Evolutionary conservation across 2,113 vertebrate species (phyloP).

Genomic region (Balaeniceps rex): DNA sequence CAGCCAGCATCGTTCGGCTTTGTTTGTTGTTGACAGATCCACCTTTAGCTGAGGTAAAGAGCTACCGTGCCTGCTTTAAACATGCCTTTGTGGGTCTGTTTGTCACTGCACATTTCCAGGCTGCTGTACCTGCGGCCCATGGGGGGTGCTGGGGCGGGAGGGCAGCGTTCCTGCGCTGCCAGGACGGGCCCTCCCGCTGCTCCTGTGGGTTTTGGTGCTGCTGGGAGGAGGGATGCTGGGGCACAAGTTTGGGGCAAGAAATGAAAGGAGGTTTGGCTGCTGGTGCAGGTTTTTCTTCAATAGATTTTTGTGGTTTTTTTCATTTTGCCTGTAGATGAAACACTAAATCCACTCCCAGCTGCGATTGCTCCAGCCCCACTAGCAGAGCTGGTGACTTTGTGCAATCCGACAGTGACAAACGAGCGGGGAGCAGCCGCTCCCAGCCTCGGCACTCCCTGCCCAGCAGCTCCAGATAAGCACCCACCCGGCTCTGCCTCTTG

Average conservation of each 20-base stretch:
- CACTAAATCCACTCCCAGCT: neutral
- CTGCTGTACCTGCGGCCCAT: neutral
- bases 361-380: neutral
- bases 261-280: neutral
- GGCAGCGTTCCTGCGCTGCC: neutral
- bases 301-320: neutral
- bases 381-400: neutral
- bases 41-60: neutral
- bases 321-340: neutral
- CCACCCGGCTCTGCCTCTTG: neutral
- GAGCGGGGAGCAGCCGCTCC: neutral
- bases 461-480: neutral
- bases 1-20: neutral
- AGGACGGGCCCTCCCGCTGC: fast-evolving
- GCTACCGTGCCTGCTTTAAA: neutral
- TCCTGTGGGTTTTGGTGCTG: neutral
- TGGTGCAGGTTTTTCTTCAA: neutral
- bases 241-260: neutral
- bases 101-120: neutral
- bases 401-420: neutral
- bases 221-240: neutral
- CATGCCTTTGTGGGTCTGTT: fast-evolving
- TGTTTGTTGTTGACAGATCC: neutral
- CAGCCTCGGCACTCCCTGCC: neutral
- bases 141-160: neutral